Evolutionary conservation across 1,140 invertebrate species (phyloP).

Genomic region (Octopus sinensis): DNA sequence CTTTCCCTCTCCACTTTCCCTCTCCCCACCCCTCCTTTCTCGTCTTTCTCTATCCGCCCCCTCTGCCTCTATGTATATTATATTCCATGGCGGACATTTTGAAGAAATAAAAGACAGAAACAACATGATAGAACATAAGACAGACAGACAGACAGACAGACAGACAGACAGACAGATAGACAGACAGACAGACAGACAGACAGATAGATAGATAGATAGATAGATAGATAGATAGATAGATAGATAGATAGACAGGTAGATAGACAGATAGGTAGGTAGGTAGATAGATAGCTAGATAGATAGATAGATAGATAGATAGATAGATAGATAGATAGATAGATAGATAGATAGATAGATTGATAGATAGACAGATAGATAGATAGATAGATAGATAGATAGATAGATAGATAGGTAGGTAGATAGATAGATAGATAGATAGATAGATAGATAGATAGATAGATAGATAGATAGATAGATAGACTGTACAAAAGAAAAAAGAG

Average conservation of each 20-base stretch:
- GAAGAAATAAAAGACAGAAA: background rate
- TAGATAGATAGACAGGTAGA: too few species aligned
- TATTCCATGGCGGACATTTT: background rate
- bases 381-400: background rate
- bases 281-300: too few species aligned
- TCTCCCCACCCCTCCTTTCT: background rate
- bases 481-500: too few species aligned
- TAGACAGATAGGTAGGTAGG: too few species aligned
- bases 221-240: background rate
- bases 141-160: background rate
- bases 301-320: too few species aligned
- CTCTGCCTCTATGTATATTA: background rate
- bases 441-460: background rate
- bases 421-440: too few species aligned
- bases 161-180: background rate
- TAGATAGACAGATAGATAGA: too few species aligned
- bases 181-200: background rate
- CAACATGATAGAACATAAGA: background rate
- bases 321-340: background rate
- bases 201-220: background rate
- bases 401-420: too few species aligned
- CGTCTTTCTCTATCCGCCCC: background rate
- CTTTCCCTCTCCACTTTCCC: background rate
- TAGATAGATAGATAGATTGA: background rate
- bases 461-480: background rate